Base-by-base conservation (phyloP, 2,113 vertebrate genomes). In the Dissostichus mawsoni region DNA sequence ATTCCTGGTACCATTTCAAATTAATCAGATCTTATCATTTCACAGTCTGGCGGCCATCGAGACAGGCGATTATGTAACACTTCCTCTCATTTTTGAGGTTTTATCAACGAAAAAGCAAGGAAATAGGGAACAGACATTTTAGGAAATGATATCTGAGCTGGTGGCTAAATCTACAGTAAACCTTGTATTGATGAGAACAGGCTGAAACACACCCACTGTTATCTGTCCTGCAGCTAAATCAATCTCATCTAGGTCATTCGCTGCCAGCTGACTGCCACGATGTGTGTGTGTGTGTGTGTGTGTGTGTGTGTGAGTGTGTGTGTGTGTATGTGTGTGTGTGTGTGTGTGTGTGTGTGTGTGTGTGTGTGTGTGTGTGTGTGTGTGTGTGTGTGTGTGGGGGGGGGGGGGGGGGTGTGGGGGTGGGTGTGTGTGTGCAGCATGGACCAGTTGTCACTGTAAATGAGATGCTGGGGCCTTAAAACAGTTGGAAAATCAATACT, bases 231-330 rank as follows among this genome's bases (percentile, higher is more conserved):
- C 78, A 63, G 88, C 87, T 85, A 69, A 89, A 91, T 88, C 84
- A 87, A 89, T 88, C 89, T 73, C 85, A 93, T 90, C 73, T 91
- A 89, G 90, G 89, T 91, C 90, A 89, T 72, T 73, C n/a, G n/a
- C 71, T 56, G 74, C 77, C 82, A 80, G 69, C 59, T 67, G 75
- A 63, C 53, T 75, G 59, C 57, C 20, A 67, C 14, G 13, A 1
- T 16, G 57, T 16, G 57, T 57, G 55, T 56, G 53, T 23, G 53
- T 56, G 53, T 56, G 53, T 23, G 53, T 55, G 53, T 3, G 52
- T 18, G 53, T 4, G 56, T 56, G 53, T 56, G 53, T 23, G 53
- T 56, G 53, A 23, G 53, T 56, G 53, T 55, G 52, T 9, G 52
- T 18, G 53, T 55, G 53, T 55, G 53, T 18, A n/a, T 4, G 48